phyloP scores from a whole-genome alignment of 2,113 vertebrate species.

The Clarias batrachus region DNA sequence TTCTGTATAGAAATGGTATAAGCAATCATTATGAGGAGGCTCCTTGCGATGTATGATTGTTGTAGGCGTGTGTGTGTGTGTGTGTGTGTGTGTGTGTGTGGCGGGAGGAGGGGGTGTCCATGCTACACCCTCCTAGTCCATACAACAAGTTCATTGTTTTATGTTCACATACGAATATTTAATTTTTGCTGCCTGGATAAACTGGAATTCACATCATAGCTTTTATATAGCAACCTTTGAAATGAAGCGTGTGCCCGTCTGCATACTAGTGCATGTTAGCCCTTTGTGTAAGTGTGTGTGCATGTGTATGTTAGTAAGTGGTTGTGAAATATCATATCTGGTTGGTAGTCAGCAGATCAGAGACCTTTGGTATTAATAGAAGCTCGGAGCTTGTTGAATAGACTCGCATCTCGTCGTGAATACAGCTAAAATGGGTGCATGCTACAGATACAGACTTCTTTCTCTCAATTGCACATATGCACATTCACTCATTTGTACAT shows the following conservation, averaged over 20 bases:
- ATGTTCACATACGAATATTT: neutral
- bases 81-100: neutral
- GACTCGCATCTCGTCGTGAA: conserved; percentile 60
- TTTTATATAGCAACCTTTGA: conserved; percentile 14
- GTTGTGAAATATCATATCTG: conserved; percentile 62
- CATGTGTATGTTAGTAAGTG: conserved; percentile 44
- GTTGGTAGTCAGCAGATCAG: conserved; percentile 61
- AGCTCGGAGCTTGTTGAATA: conserved; percentile 51
- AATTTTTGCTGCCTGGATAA: neutral
- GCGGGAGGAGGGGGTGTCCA: neutral
- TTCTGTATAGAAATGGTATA: neutral
- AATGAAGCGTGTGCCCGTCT: neutral
- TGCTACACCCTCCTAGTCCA: neutral
- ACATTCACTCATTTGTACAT: conserved; percentile 14
- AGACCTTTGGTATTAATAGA: conserved; percentile 60
- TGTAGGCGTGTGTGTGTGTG: neutral
- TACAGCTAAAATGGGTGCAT: conserved; percentile 58
- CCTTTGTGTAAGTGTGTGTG: conserved; percentile 17
- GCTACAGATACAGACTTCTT: conserved; percentile 40
- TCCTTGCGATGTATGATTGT: too few relatives aligned
- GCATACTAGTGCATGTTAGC: neutral
- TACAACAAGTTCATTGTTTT: neutral
- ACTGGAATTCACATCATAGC: neutral
- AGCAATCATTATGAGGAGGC: neutral
- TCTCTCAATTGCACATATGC: neutral